Percentiles rank a stretch among this genome's conserved stretches.
These are phyloP conservation scores for Ariopsis seemanni DNA, from an alignment of 2,113 vertebrate species.

Conservation along the genomic window DNA sequence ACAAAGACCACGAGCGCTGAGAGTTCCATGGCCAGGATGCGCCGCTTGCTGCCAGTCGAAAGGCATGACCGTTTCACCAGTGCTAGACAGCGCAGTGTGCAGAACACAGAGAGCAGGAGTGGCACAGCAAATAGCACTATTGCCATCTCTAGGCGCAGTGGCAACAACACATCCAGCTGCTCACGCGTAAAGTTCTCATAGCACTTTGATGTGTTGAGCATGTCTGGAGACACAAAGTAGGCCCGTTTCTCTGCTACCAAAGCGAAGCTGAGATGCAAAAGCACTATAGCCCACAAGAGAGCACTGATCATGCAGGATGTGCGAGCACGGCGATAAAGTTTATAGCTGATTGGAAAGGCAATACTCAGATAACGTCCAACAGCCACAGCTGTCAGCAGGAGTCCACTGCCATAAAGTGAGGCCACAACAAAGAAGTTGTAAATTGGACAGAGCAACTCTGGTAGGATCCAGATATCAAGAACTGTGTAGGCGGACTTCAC, in stretches of 20 bases:
- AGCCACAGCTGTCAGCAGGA: constrained; percentile 74
- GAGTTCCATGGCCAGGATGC: constrained; percentile 71
- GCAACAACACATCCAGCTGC: constrained; percentile 71
- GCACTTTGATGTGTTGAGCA: constrained; percentile 58
- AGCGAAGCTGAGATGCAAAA: constrained; percentile 67
- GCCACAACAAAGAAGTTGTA: constrained; percentile 76
- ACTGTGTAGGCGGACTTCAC: constrained; percentile 70
- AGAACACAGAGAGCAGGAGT: constrained; percentile 67
- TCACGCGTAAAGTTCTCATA: constrained; percentile 68
- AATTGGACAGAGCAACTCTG: constrained; percentile 66
- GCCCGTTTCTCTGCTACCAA: constrained; percentile 63
- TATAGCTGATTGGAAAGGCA: constrained; percentile 77
- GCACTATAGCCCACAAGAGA: constrained; percentile 68
- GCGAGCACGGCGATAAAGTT: constrained; percentile 70
- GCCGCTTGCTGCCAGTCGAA: constrained; percentile 62
- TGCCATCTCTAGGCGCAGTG: constrained; percentile 76
- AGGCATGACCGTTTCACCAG: constrained; percentile 71
- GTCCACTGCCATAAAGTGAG: constrained; percentile 75
- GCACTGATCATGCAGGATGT: constrained; percentile 71
- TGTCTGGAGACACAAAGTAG: constrained; percentile 58
- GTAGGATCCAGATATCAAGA: constrained; percentile 66
- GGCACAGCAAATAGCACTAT: constrained; percentile 71
- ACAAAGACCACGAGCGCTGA: constrained; percentile 73
- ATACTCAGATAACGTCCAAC: constrained; percentile 78
- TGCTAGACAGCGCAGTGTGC: constrained; percentile 73